Evolutionary conservation across 1,140 invertebrate species (phyloP).

Genomic region (Temnothorax longispinosus): DNA sequence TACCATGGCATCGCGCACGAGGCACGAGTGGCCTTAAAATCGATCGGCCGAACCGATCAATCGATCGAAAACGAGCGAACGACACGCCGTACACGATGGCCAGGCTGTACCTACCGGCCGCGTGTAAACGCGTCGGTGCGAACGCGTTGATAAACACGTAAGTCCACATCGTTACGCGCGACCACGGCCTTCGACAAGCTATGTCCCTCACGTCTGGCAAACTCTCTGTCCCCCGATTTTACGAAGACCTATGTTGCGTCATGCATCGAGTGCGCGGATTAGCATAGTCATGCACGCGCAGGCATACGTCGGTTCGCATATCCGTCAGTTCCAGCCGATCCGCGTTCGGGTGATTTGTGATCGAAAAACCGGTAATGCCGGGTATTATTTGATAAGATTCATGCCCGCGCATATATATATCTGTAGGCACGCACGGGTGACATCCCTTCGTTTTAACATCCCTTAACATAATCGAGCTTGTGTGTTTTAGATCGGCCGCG

Average conservation of each 20-base stretch:
- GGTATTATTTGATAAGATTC: constrained; percentile 8
- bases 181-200: constrained; percentile 65
- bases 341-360: constrained; percentile 8
- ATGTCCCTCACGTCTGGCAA: constrained; percentile 65
- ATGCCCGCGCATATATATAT: neutral
- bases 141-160: constrained; percentile 75
- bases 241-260: constrained; percentile 63
- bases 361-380: constrained; percentile 22
- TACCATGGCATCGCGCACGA: neutral
- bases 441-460: neutral
- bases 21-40: constrained; percentile 3
- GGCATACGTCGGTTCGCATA: constrained; percentile 23
- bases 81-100: constrained; percentile 5
- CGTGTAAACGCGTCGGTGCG: constrained; percentile 69
- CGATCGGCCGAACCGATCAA: constrained; percentile 50
- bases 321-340: constrained; percentile 17
- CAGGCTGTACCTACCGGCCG: constrained; percentile 28
- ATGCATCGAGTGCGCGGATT: constrained; percentile 52
- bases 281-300: constrained; percentile 54
- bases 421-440: neutral
- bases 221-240: constrained; percentile 67
- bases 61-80: constrained; percentile 40
- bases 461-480: neutral
- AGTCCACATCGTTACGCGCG: constrained; percentile 76
- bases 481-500: neutral